These are phyloP conservation scores for Pempheris klunzingeri DNA, from an alignment of 2,797 vertebrate species.

Conservation along the genomic window DNA sequence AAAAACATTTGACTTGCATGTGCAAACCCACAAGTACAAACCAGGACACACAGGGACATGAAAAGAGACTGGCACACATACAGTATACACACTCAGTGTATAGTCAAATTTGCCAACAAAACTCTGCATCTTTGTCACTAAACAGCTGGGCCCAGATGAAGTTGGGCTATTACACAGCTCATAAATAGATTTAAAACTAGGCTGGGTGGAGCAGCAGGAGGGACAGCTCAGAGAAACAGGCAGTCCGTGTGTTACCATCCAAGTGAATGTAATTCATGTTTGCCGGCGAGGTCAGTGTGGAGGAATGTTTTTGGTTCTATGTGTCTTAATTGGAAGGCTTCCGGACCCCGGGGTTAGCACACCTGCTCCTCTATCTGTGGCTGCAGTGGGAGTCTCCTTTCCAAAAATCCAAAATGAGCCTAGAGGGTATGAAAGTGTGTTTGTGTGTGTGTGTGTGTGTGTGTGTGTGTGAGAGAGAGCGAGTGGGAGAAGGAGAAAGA, in stretches of 20 bases:
- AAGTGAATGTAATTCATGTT: constrained; percentile 69
- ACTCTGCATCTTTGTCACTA: constrained; percentile 62
- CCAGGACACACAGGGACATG: constrained; percentile 15
- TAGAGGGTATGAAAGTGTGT: constrained; percentile 57
- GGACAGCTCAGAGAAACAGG: constrained; percentile 54
- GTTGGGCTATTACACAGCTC: constrained; percentile 66
- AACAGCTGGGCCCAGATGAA: constrained; percentile 73
- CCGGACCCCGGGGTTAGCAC: constrained; percentile 82
- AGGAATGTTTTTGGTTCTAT: constrained; percentile 80
- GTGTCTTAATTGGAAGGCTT: constrained; percentile 88
- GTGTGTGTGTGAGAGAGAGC: constrained; percentile 2
- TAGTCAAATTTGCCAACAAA: constrained; percentile 49
- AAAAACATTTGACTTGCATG: constrained; percentile 60
- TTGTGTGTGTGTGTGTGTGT: constrained; percentile 1
- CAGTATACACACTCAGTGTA: constrained; percentile 11
- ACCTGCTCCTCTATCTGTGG: constrained; percentile 84
- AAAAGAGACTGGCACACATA: constrained; percentile 21
- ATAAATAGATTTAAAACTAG: constrained; percentile 78
- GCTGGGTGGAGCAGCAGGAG: constrained; percentile 69
- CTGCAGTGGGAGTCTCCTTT: constrained; percentile 73
- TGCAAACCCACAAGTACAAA: constrained; percentile 15
- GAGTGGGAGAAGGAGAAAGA: not conserved
- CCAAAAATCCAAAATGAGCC: constrained; percentile 77
- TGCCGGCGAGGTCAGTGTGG: constrained; percentile 73
- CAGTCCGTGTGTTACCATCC: constrained; percentile 65